phyloP scores from a whole-genome alignment of 2,888 invertebrate genomes.

The Ophioninae sp. region DNA sequence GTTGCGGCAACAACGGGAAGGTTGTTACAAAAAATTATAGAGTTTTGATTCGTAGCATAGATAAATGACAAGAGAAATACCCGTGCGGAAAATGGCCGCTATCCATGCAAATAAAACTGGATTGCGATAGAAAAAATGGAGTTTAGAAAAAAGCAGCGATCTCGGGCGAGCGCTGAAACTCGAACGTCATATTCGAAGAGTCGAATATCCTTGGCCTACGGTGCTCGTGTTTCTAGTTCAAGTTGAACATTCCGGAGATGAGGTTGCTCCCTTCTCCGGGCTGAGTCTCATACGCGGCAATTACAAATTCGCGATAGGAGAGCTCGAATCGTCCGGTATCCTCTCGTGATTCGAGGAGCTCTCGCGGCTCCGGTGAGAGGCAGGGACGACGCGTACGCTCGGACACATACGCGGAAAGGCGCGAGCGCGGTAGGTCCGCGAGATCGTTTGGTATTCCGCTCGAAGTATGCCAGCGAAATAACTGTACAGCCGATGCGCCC shows the following conservation, averaged over 20 bases:
- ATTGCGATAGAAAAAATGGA: too few relatives aligned
- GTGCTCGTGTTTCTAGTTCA: conserved; percentile 65
- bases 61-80: too few relatives aligned
- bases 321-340: conserved; percentile 9
- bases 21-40: too few relatives aligned
- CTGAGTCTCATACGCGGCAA: background rate
- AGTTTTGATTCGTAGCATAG: too few relatives aligned
- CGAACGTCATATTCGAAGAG: background rate
- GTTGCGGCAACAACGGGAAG: too few relatives aligned
- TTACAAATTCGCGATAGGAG: conserved; percentile 21
- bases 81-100: too few relatives aligned
- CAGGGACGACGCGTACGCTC: too few relatives aligned
- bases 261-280: too few relatives aligned
- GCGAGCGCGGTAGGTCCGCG: conserved; percentile 1
- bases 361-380: background rate
- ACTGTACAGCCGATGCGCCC: conserved; percentile 70
- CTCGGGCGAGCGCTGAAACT: too few relatives aligned
- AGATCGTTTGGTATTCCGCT: conserved; percentile 73
- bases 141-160: too few relatives aligned
- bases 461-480: conserved; percentile 77
- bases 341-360: conserved; percentile 1
- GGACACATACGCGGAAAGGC: too few relatives aligned
- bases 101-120: too few relatives aligned
- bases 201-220: conserved; percentile 5
- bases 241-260: conserved; percentile 63